These are phyloP conservation scores for Venustoraphidia nigricollis DNA, from an alignment of 2,888 invertebrate genomes.

Conservation along the genomic window DNA sequence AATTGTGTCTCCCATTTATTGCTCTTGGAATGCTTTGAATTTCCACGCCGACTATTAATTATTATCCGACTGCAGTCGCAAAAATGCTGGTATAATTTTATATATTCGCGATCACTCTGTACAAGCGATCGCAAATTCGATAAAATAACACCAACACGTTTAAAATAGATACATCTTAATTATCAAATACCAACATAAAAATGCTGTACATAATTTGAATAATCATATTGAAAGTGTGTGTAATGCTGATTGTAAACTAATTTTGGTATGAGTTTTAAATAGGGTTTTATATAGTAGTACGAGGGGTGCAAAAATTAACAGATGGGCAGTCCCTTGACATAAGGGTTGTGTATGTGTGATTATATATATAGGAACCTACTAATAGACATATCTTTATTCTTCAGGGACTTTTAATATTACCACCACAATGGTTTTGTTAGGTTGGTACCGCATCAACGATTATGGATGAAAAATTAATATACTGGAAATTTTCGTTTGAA, in stretches of 20 bases:
- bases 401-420: background rate
- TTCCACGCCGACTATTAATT: no score
- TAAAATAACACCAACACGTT: background rate
- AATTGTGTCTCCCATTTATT: no score
- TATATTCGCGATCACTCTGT: background rate
- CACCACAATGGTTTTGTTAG: conserved; percentile 1
- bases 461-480: conserved; percentile 11
- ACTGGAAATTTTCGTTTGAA: conserved; percentile 15
- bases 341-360: conserved; percentile 24
- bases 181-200: background rate
- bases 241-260: no score
- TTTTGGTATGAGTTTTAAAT: no score
- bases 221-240: no score
- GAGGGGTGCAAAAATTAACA: conserved; percentile 31
- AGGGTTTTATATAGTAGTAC: no score
- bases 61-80: no score
- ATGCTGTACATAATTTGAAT: background rate
- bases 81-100: background rate
- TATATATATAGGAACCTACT: conserved; percentile 19
- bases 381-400: conserved; percentile 3
- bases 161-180: conserved; percentile 1
- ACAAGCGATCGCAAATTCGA: background rate
- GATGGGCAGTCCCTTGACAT: conserved; percentile 23
- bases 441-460: conserved; percentile 4
- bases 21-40: no score